Evolutionary conservation across 1,140 invertebrate species (phyloP).

Genomic region (Drosophila varians): DNA sequence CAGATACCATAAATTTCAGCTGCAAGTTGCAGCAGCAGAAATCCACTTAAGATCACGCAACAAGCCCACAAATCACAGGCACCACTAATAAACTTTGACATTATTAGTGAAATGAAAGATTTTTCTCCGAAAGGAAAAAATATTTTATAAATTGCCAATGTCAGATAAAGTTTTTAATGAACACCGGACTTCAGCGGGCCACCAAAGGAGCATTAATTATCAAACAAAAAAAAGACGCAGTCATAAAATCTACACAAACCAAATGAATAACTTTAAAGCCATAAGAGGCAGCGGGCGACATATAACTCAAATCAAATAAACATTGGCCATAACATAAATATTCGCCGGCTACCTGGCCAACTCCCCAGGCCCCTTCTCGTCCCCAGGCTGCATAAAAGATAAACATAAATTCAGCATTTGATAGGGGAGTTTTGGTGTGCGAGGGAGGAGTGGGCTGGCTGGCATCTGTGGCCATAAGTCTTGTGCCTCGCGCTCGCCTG

Average conservation of each 20-base stretch:
- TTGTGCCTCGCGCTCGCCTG: constrained; percentile 42
- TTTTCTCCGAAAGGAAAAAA: constrained; percentile 29
- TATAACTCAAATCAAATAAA: constrained; percentile 79
- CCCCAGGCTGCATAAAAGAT: constrained; percentile 41
- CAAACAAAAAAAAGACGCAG: constrained; percentile 18
- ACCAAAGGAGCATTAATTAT: constrained; percentile 66
- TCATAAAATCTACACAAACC: constrained; percentile 39
- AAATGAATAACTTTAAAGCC: constrained; percentile 42
- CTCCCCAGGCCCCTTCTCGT: not conserved
- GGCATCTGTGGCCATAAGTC: constrained; percentile 78
- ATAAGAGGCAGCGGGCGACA: constrained; percentile 50
- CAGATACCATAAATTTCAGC: constrained; percentile 43
- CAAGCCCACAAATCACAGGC: constrained; percentile 62
- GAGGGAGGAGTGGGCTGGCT: constrained; percentile 42
- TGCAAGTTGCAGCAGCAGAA: constrained; percentile 25
- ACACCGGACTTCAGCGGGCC: constrained; percentile 41
- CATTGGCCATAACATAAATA: constrained; percentile 77
- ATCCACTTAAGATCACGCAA: constrained; percentile 56
- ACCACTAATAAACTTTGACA: constrained; percentile 57
- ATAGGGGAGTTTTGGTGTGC: constrained; percentile 19
- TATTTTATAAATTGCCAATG: constrained; percentile 76
- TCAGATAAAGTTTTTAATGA: constrained; percentile 62
- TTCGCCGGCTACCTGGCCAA: constrained; percentile 52
- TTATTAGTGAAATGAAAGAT: constrained; percentile 64
- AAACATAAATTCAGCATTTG: constrained; percentile 73